Percentiles rank a stretch among this genome's conserved stretches.
Conservation (phyloP, 2,797 vertebrate species). For the Ceyx erithaca region DNA sequence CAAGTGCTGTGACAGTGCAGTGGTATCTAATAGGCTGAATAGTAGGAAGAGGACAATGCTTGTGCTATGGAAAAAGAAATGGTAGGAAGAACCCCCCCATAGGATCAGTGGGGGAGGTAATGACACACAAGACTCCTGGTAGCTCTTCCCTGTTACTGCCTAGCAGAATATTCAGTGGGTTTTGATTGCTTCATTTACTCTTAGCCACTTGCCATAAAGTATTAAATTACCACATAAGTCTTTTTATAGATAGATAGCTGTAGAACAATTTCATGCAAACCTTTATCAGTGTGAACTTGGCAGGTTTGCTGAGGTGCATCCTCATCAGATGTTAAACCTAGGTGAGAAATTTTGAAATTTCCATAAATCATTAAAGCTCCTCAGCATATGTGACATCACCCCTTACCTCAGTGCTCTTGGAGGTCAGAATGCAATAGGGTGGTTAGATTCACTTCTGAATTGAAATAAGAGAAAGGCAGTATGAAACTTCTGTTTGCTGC, state of each 20-base stretch:
- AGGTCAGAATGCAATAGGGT: not conserved
- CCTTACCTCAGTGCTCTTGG: not conserved
- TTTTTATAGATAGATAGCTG: not conserved
- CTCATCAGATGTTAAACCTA: not conserved
- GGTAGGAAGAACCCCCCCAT: not conserved
- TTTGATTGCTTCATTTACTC: slow-evolving; percentile 68
- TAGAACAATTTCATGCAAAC: not conserved
- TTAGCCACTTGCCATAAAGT: slow-evolving; percentile 54
- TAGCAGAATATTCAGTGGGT: slow-evolving; percentile 1
- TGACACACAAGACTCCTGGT: slow-evolving; percentile 16
- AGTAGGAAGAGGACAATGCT: slow-evolving; percentile 5
- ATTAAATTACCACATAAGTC: slow-evolving; percentile 44
- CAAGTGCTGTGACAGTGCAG: not conserved
- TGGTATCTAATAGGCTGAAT: not conserved
- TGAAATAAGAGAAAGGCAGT: not conserved
- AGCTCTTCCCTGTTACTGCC: slow-evolving; percentile 25
- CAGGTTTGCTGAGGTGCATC: not conserved
- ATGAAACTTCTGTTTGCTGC: not conserved
- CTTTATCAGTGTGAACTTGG: not conserved
- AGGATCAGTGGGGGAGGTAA: slow-evolving; percentile 11
- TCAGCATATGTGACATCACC: not conserved
- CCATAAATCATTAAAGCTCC: not conserved
- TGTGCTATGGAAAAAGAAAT: not conserved
- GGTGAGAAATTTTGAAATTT: not conserved
- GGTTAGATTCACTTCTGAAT: not conserved